phyloP scores from a whole-genome alignment of 2,888 invertebrate genomes.

The Piscicola geometra region DNA sequence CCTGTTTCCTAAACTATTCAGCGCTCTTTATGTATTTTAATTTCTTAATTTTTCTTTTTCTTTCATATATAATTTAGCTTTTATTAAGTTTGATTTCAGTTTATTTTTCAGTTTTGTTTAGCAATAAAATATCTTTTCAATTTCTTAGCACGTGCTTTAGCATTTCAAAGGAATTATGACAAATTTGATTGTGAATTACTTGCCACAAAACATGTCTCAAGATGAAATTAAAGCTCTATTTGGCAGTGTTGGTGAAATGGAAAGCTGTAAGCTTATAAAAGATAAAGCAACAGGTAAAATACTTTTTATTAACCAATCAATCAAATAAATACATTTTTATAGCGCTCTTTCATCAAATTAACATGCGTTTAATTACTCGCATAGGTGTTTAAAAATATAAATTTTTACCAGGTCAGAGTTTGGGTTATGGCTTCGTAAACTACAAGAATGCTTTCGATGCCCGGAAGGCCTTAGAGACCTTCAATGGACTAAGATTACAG shows the following conservation, averaged over 20 bases:
- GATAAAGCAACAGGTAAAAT: background rate
- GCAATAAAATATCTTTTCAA: background rate
- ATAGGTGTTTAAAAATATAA: background rate
- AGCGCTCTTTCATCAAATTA: no score
- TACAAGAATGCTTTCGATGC: slow-evolving; percentile 25
- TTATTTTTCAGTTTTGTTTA: background rate
- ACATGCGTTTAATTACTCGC: no score
- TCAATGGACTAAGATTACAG: slow-evolving; percentile 28
- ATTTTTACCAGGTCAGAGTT: slow-evolving; percentile 25
- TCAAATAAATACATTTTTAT: no score
- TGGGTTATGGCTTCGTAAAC: slow-evolving; percentile 33
- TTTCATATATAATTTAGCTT: background rate
- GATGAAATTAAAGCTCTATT: slow-evolving; percentile 30
- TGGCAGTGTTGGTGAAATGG: slow-evolving; percentile 33
- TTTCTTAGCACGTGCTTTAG: background rate
- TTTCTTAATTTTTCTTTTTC: no score
- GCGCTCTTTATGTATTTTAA: no score
- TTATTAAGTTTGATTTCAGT: background rate
- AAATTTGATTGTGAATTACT: slow-evolving; percentile 31
- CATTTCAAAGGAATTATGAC: background rate
- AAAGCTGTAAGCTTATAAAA: slow-evolving; percentile 28
- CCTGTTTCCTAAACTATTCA: no score
- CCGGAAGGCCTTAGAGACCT: slow-evolving; percentile 12
- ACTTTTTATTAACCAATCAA: no score
- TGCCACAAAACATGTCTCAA: slow-evolving; percentile 33